Percentiles rank a stretch among this genome's conserved stretches.
These are phyloP conservation scores for Phaedon cochleariae DNA, from an alignment of 2,888 invertebrate species.

Conservation along the genomic window DNA sequence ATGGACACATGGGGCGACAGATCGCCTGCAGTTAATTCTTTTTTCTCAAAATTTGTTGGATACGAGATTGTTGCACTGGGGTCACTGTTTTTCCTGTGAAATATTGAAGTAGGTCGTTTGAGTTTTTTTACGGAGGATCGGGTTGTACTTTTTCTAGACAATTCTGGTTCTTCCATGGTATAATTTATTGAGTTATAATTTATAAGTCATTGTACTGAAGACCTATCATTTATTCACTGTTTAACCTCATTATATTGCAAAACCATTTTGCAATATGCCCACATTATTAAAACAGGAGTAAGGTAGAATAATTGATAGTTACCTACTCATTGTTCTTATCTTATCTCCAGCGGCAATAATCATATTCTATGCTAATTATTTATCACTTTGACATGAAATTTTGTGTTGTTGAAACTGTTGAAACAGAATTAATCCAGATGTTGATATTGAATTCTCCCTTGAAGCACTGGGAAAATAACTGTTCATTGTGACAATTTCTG, in stretches of 20 bases:
- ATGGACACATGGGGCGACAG: slow-evolving; percentile 34
- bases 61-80: slow-evolving; percentile 31
- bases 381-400: neutral
- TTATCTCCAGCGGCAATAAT: neutral
- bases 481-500: no score
- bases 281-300: neutral
- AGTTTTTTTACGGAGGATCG: slow-evolving; percentile 22
- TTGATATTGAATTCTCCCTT: neutral
- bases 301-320: neutral
- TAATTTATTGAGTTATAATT: neutral
- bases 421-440: neutral
- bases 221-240: neutral
- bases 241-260: neutral
- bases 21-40: slow-evolving; percentile 25
- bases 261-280: neutral
- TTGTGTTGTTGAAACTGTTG: neutral
- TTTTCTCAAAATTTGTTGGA: slow-evolving; percentile 37
- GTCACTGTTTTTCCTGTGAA: slow-evolving; percentile 18
- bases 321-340: neutral
- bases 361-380: neutral
- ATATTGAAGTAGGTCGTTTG: slow-evolving; percentile 14
- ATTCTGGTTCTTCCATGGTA: slow-evolving; percentile 20
- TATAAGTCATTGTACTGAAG: neutral
- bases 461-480: no score
- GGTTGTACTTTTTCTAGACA: slow-evolving; percentile 13